phyloP scores from a whole-genome alignment of 1,140 invertebrate genomes.

The Metaphire vulgaris region DNA sequence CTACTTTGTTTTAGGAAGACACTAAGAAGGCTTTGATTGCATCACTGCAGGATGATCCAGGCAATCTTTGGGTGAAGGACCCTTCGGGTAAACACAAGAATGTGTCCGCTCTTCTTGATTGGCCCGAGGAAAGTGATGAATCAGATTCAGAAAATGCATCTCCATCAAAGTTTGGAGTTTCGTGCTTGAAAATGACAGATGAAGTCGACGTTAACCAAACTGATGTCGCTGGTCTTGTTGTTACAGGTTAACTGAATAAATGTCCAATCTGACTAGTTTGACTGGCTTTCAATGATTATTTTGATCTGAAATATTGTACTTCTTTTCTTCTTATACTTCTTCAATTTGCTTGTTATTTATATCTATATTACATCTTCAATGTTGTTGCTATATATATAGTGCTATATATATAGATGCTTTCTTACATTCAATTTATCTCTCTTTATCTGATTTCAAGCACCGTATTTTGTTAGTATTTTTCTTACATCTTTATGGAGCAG shows the following conservation, averaged over 20 bases:
- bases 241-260: neutral
- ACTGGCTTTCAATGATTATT: too few species aligned
- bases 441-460: too few species aligned
- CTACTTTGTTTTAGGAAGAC: constrained; percentile 45
- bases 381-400: too few species aligned
- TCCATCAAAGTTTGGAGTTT: constrained; percentile 8
- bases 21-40: constrained; percentile 53
- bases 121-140: constrained; percentile 60
- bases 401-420: too few species aligned
- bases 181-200: neutral
- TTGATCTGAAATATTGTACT: too few species aligned
- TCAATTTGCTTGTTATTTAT: too few species aligned
- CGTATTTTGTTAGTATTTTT: too few species aligned
- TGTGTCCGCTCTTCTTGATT: constrained; percentile 58
- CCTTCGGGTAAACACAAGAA: constrained; percentile 56
- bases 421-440: too few species aligned
- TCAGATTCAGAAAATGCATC: constrained; percentile 34
- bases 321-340: too few species aligned
- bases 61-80: constrained; percentile 58
- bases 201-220: neutral
- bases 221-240: neutral
- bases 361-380: too few species aligned
- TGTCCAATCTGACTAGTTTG: too few species aligned
- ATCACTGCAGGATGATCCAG: constrained; percentile 55
- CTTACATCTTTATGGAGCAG: too few species aligned